phyloP scores from a whole-genome alignment of 1,140 invertebrate genomes.

The Drosophila willistoni region DNA sequence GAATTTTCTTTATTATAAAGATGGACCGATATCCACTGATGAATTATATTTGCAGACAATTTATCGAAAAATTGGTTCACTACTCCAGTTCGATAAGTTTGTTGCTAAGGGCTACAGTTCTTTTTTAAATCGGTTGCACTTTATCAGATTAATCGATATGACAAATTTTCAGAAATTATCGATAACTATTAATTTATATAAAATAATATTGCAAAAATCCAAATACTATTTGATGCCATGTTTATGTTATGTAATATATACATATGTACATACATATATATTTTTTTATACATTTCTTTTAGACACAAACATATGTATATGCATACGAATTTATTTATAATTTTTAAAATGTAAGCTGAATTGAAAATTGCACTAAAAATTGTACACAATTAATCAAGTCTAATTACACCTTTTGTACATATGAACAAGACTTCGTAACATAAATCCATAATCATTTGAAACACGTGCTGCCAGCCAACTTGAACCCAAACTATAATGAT shows the following conservation, averaged over 20 bases:
- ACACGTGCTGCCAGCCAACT: conserved; percentile 13
- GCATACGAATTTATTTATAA: neutral
- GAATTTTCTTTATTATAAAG: conserved; percentile 50
- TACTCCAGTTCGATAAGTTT: neutral
- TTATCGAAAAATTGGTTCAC: conserved; percentile 18
- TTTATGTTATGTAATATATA: no score
- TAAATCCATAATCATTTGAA: conserved; percentile 16
- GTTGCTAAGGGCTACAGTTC: neutral
- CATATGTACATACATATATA: no score
- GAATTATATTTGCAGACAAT: conserved; percentile 25
- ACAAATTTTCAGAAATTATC: neutral
- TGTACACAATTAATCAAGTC: no score
- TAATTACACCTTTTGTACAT: conserved; percentile 10
- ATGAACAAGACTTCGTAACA: conserved; percentile 1
- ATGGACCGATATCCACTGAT: conserved; percentile 33
- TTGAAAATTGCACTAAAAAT: no score
- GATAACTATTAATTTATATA: no score
- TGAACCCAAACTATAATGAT: conserved; percentile 1
- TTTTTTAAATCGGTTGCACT: neutral
- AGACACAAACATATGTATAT: no score
- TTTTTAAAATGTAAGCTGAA: neutral
- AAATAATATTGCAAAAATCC: no score
- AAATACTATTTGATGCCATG: no score
- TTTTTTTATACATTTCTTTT: no score
- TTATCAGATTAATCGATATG: neutral